Conservation (phyloP, 2,888 invertebrate species). For the Stegophylla sp. region DNA sequence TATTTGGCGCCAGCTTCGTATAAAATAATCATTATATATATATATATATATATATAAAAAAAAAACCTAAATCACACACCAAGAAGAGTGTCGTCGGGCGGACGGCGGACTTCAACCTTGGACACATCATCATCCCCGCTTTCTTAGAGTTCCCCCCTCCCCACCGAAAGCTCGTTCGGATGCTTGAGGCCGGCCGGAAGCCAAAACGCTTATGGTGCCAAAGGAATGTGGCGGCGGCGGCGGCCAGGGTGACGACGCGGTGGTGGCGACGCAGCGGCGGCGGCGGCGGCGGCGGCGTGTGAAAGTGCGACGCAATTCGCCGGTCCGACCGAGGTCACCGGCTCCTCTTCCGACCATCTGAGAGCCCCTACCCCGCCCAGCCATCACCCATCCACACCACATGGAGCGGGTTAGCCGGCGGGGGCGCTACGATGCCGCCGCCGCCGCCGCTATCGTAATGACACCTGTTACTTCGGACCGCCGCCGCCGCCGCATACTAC, state of each 20-base stretch:
- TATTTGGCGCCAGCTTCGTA: conserved; percentile 12
- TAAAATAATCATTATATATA: not conserved
- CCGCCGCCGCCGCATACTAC: not conserved
- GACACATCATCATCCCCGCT: not conserved
- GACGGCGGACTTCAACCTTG: conserved; percentile 25
- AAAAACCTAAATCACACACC: conserved; percentile 22
- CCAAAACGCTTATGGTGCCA: conserved; percentile 49
- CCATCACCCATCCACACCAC: not conserved
- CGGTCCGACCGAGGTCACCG: conserved; percentile 35
- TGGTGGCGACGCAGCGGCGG: not conserved
- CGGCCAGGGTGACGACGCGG: conserved; percentile 5
- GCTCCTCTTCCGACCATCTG: conserved; percentile 32
- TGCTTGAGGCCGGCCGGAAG: conserved; percentile 35
- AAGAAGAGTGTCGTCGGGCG: not conserved
- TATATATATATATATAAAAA: conserved; percentile 18
- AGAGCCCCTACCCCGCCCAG: conserved; percentile 33
- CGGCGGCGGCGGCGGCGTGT: conserved; percentile 8
- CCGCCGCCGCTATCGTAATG: not conserved
- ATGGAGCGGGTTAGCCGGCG: not conserved
- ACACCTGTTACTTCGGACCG: conserved; percentile 43
- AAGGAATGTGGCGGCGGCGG: conserved; percentile 19
- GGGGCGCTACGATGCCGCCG: conserved; percentile 22
- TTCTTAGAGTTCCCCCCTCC: not conserved
- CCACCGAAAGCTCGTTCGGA: conserved; percentile 29
- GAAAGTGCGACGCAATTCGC: conserved; percentile 55